Evolutionary conservation across 2,888 invertebrate genomes (phyloP).

Genomic region (Caenorhabditis sp.): DNA sequence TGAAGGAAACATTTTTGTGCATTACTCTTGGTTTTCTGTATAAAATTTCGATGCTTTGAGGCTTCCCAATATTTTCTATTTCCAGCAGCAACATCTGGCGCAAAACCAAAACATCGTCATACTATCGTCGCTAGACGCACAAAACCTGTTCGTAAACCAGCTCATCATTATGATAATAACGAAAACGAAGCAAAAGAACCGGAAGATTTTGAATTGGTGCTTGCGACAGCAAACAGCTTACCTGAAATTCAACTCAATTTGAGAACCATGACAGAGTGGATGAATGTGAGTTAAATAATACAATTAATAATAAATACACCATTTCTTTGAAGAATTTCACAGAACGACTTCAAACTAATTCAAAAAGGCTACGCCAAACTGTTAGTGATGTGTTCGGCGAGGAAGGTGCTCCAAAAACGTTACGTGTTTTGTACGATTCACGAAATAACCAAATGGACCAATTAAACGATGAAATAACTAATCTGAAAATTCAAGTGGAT

Average conservation of each 20-base stretch:
- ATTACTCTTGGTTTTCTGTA: no score
- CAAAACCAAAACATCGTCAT: slow-evolving; percentile 13
- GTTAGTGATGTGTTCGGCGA: slow-evolving; percentile 9
- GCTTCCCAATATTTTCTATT: no score
- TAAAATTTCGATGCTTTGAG: no score
- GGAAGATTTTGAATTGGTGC: not conserved
- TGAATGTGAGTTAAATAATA: not conserved
- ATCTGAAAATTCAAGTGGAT: not conserved
- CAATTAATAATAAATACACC: not conserved
- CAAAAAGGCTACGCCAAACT: not conserved
- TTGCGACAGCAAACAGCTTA: not conserved
- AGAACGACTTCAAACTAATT: not conserved
- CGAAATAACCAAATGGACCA: not conserved
- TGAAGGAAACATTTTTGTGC: no score
- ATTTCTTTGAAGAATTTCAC: not conserved
- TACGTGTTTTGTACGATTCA: not conserved
- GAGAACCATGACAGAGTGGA: not conserved
- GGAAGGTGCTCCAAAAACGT: slow-evolving; percentile 8
- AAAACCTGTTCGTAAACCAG: not conserved
- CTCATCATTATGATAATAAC: slow-evolving; percentile 2
- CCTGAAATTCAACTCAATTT: slow-evolving; percentile 12
- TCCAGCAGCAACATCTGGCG: slow-evolving; percentile 17
- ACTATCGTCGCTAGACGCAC: slow-evolving; percentile 30
- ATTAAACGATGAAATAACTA: slow-evolving; percentile 4
- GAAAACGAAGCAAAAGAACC: slow-evolving; percentile 9